Base-by-base conservation (phyloP, 2,113 vertebrate species). In the Andinoacara biseriatus region DNA sequence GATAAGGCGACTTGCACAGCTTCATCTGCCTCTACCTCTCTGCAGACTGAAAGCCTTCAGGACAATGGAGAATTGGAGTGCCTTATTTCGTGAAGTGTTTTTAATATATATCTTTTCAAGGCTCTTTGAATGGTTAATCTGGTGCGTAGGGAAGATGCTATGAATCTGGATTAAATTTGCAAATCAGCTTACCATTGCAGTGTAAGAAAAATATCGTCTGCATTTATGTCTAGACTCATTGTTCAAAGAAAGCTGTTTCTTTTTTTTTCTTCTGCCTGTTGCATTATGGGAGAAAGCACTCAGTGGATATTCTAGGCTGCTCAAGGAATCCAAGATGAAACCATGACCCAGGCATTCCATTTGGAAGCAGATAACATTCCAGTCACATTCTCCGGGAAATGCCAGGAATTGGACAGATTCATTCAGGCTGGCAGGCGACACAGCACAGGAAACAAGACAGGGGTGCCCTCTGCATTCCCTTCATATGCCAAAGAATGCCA, bases 401-500 rank as follows among this genome's bases (percentile, higher is more conserved):
- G 87, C 89, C 89, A 57, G 76, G 92, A 75, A 90, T 80, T 60
- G 84, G 81, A 75, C 43, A 63, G 74, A 89, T 87, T 86, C 46
- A 56, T 82, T 80, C 0, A 72, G 57, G 83, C 80, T 82, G 90
- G 91, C 87, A 76, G 82, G 88, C 79, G 7, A 81, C 83, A 67
- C 57, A 77, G 88, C 58, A 54, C 91, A 86, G 86, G 89, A 86
- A 91, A 85, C 81, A 35, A 59, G 82, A 75, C 10, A 69, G 81
- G 84, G 75, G 81, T 76, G 85, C 62, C 79, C 84, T 78, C 81
- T 80, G 90, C 85, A 62, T 91, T 90, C 88, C 83, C 59, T 59
- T 85, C 35, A 43, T 43, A 82, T 90, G 92, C 94, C 94, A 95
- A 94, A 94, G 91, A 94, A 90, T 89, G 83, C 85, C 59, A 20